Percentiles rank a stretch among this genome's conserved stretches.
Conservation (phyloP, 1,140 invertebrate species). For the Nebria ingens region DNA sequence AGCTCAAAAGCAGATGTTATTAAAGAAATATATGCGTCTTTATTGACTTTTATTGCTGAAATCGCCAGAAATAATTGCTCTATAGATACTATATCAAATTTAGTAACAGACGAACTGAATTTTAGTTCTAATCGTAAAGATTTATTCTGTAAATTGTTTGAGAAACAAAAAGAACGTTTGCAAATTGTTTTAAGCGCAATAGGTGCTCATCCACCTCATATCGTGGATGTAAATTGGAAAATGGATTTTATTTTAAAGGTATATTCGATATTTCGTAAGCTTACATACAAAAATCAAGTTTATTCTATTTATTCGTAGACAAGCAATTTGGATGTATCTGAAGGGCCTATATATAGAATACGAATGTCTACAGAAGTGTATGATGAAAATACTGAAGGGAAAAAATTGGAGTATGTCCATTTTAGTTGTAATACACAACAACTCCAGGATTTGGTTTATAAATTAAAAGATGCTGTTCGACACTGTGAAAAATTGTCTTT, state of each 20-base stretch:
- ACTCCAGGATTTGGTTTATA: conserved; percentile 54
- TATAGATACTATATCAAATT: conserved; percentile 28
- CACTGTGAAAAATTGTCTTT: conserved; percentile 45
- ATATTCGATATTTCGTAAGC: conserved; percentile 16
- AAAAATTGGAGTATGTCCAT: conserved; percentile 36
- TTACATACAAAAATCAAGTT: conserved; percentile 10
- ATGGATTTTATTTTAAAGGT: conserved; percentile 47
- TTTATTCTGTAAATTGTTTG: conserved; percentile 33
- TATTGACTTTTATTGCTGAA: conserved; percentile 35
- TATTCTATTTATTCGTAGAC: conserved; percentile 33
- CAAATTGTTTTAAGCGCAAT: conserved; percentile 36
- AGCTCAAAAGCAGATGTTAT: conserved; percentile 33
- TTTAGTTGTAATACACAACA: conserved; percentile 51
- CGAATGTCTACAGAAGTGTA: conserved; percentile 31
- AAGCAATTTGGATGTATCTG: conserved; percentile 30
- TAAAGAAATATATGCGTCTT: conserved; percentile 34
- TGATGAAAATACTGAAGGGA: conserved; percentile 34
- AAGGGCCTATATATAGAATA: conserved; percentile 35
- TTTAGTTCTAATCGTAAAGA: conserved; percentile 26
- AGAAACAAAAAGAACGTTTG: conserved; percentile 29
- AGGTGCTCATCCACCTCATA: conserved; percentile 42
- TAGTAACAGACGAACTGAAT: conserved; percentile 27
- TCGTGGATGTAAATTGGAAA: conserved; percentile 55
- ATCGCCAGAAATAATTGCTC: conserved; percentile 33
- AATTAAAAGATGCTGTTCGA: conserved; percentile 50